phyloP scores from a whole-genome alignment of 2,888 invertebrate species.

The Lycocerus yunnanus region DNA sequence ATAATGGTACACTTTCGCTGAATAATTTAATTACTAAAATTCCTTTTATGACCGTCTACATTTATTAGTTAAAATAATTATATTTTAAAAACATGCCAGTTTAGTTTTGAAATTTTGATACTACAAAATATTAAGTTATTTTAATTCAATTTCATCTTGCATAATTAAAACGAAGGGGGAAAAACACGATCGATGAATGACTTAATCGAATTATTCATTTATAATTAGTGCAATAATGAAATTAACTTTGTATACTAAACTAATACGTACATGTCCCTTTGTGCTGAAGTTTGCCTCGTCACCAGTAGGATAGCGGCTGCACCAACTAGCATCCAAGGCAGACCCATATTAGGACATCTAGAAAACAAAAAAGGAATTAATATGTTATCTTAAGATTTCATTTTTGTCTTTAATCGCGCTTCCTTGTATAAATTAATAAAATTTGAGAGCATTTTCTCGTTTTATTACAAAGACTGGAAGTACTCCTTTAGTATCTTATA shows the following conservation, averaged over 20 bases:
- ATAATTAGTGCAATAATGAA: constrained; percentile 4
- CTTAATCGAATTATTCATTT: constrained; percentile 18
- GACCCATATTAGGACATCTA: constrained; percentile 93
- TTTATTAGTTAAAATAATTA: neutral
- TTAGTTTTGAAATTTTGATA: neutral
- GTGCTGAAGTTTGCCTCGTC: constrained; percentile 53
- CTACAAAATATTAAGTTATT: neutral
- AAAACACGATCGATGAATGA: neutral
- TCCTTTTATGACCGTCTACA: neutral
- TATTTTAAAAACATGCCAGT: neutral
- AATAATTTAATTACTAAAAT: neutral
- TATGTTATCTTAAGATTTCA: neutral
- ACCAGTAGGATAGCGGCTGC: constrained; percentile 67
- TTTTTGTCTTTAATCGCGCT: neutral
- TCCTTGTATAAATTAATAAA: neutral
- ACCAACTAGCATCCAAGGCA: constrained; percentile 81
- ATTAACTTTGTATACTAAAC: constrained; percentile 36
- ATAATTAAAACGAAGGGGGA: constrained; percentile 12
- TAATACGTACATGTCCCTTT: constrained; percentile 43
- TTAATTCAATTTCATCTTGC: constrained; percentile 7
- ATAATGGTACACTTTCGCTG: neutral
- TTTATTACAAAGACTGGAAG: neutral
- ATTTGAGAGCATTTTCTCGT: neutral
- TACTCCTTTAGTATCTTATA: neutral
- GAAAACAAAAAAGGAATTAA: constrained; percentile 51